Conservation (phyloP, 1,140 invertebrate species). For the Hycleus cichorii region DNA sequence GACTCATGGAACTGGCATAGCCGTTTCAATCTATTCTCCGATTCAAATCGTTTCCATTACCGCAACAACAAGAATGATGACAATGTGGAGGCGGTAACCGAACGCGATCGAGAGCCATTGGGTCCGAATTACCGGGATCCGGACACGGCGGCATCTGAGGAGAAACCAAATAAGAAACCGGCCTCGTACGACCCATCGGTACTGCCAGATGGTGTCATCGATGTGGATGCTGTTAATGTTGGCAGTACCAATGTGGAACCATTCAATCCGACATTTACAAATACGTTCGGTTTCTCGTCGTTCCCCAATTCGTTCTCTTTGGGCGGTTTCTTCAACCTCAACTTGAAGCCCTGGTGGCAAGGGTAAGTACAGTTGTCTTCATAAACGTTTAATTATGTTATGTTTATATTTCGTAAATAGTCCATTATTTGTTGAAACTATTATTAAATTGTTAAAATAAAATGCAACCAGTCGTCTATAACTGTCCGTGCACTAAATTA, state of each 20-base stretch:
- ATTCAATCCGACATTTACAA: neutral
- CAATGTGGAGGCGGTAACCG: constrained; percentile 11
- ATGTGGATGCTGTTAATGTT: constrained; percentile 21
- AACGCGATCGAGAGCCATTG: constrained; percentile 32
- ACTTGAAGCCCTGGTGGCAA: constrained; percentile 43
- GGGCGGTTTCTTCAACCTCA: constrained; percentile 28
- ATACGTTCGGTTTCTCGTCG: constrained; percentile 28
- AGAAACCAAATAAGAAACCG: constrained; percentile 24
- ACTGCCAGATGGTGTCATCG: constrained; percentile 28
- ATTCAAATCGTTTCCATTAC: no score
- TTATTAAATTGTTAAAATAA: neutral
- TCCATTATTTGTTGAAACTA: neutral
- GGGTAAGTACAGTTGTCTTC: constrained; percentile 39
- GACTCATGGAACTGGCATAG: constrained; percentile 8
- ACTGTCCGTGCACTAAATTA: no score
- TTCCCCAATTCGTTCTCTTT: constrained; percentile 12
- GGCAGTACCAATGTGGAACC: constrained; percentile 5
- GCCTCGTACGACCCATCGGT: constrained; percentile 6
- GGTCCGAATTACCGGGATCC: constrained; percentile 36
- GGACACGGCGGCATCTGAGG: constrained; percentile 9
- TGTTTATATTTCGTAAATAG: neutral
- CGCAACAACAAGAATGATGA: neutral
- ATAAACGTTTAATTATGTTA: neutral
- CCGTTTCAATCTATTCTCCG: neutral
- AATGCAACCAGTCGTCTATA: no score